A percentile compares a stretch with the other conserved stretches of the same genome.
Conservation (phyloP, 2,888 invertebrate species). For the Cerastis rubricosa region DNA sequence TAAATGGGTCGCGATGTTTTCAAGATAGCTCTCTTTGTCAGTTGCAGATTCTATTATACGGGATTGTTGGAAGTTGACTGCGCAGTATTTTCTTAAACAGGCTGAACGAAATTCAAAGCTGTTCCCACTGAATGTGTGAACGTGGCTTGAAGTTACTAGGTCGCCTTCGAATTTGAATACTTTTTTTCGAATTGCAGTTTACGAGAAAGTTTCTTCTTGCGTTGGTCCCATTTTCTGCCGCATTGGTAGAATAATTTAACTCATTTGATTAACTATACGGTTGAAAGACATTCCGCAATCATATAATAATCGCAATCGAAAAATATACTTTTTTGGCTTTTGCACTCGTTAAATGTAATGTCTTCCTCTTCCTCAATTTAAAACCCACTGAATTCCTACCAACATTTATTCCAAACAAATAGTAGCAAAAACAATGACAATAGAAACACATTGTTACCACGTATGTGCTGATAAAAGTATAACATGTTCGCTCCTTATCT, state of each 20-base stretch:
- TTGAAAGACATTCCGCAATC: not conserved
- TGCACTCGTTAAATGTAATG: not conserved
- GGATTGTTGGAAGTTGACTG: conserved; percentile 60
- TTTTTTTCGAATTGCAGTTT: conserved; percentile 43
- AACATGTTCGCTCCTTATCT: conserved; percentile 59
- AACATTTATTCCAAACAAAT: conserved; percentile 11
- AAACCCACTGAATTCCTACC: not conserved
- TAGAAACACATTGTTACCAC: conserved; percentile 54
- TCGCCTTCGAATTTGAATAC: conserved; percentile 55
- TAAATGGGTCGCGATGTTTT: conserved; percentile 59
- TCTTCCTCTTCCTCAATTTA: not conserved
- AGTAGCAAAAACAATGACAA: conserved; percentile 47
- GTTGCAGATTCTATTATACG: conserved; percentile 61
- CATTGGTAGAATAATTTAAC: conserved; percentile 11
- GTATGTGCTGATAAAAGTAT: conserved; percentile 60
- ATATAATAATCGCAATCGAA: no score
- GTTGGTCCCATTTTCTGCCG: conserved; percentile 9
- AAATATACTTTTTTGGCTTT: not conserved
- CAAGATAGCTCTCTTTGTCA: conserved; percentile 61
- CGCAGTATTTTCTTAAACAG: conserved; percentile 61
- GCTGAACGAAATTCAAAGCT: conserved; percentile 55
- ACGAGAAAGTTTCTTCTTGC: conserved; percentile 28
- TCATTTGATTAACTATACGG: not conserved
- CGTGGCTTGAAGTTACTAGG: conserved; percentile 50
- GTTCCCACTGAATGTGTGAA: conserved; percentile 52